Percentiles rank a stretch among this genome's conserved stretches.
Evolutionary conservation across 2,113 vertebrate genomes (phyloP).

Genomic region (Scatophagus argus): DNA sequence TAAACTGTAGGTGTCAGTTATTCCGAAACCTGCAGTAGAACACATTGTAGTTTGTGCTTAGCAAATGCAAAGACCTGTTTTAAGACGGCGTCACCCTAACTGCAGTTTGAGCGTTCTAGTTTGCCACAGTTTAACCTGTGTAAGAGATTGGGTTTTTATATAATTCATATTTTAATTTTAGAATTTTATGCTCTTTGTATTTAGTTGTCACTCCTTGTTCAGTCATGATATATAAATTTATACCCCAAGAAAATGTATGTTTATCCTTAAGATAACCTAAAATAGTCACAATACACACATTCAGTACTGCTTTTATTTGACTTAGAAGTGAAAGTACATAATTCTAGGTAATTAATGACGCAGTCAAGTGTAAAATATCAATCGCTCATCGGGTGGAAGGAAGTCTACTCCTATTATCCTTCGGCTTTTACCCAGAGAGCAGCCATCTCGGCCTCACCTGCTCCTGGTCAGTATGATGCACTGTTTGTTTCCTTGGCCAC

Average conservation of each 20-base stretch:
- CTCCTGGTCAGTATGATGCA: conserved; percentile 84
- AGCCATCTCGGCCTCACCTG: conserved; percentile 78
- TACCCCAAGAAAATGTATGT: too few relatives aligned
- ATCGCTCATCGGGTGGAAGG: conserved; percentile 75
- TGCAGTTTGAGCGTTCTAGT: not conserved
- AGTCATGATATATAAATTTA: not conserved
- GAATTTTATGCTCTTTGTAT: too few relatives aligned
- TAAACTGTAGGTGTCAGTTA: not conserved
- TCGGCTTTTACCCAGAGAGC: conserved; percentile 81
- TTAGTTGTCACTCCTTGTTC: not conserved
- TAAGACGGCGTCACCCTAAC: not conserved
- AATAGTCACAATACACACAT: not conserved
- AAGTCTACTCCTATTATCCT: conserved; percentile 78
- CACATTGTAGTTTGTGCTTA: not conserved
- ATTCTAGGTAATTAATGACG: conserved; percentile 18
- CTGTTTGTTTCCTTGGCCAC: conserved; percentile 78
- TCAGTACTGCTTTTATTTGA: not conserved
- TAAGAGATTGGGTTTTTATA: too few relatives aligned
- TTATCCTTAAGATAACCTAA: not conserved
- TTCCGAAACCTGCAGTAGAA: not conserved
- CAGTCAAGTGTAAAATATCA: conserved; percentile 47
- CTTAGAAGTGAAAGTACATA: not conserved
- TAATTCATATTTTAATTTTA: too few relatives aligned
- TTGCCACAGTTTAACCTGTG: not conserved
- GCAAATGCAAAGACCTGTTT: not conserved